Evolutionary conservation across 2,888 invertebrate genomes (phyloP).

Genomic region (Sinodicranocentrus sp.): DNA sequence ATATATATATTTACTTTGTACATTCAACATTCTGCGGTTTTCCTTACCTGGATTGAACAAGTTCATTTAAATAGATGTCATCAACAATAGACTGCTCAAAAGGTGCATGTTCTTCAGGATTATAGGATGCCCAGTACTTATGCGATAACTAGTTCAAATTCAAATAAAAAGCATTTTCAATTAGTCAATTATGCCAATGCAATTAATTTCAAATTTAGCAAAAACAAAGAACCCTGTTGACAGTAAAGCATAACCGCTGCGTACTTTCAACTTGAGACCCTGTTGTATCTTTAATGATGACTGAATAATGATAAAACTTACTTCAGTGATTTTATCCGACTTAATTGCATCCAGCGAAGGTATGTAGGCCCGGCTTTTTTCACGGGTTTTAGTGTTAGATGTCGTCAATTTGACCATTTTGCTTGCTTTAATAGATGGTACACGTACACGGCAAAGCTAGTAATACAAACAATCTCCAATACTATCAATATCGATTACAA

Average conservation of each 20-base stretch:
- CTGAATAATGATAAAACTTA: constrained; percentile 78
- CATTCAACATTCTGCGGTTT: no score
- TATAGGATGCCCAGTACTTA: constrained; percentile 95
- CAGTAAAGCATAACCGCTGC: no score
- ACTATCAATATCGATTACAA: no score
- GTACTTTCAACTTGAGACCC: no score
- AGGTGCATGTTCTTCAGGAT: constrained; percentile 84
- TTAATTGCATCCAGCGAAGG: constrained; percentile 95
- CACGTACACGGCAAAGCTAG: no score
- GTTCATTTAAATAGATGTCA: constrained; percentile 92
- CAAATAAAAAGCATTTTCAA: constrained; percentile 17
- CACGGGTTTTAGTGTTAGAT: constrained; percentile 69
- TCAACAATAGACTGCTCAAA: constrained; percentile 90
- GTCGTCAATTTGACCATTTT: constrained; percentile 76
- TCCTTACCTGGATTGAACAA: constrained; percentile 88
- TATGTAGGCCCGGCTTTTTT: constrained; percentile 71
- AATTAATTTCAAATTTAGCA: no score
- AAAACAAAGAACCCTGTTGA: no score
- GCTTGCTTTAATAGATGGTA: not conserved
- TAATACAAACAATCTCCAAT: no score
- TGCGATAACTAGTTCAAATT: constrained; percentile 86
- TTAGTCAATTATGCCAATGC: not conserved
- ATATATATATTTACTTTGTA: no score
- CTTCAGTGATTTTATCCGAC: constrained; percentile 92
- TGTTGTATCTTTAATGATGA: no score